These are phyloP conservation scores for Channa maculata DNA, from an alignment of 2,113 vertebrate genomes.

Conservation along the genomic window DNA sequence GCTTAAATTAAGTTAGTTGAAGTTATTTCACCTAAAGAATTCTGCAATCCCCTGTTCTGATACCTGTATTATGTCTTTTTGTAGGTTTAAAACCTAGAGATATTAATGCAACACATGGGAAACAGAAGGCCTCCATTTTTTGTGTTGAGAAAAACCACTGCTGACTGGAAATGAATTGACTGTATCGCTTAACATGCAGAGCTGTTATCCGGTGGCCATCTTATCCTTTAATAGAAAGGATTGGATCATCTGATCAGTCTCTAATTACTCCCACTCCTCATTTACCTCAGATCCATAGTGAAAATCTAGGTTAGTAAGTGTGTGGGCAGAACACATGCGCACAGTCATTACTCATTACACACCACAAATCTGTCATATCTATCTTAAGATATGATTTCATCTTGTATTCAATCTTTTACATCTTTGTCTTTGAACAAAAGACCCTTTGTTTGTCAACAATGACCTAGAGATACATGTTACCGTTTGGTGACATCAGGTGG, in stretches of 20 bases:
- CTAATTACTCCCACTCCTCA: slow-evolving; percentile 20
- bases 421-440: too few species aligned
- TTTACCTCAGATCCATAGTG: slow-evolving; percentile 44
- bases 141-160: slow-evolving; percentile 29
- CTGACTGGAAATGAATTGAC: slow-evolving; percentile 51
- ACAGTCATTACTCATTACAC: neutral
- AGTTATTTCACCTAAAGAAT: too few species aligned
- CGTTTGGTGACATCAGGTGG: too few species aligned
- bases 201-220: slow-evolving; percentile 53
- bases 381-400: neutral
- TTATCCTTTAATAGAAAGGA: slow-evolving; percentile 74
- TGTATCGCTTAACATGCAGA: slow-evolving; percentile 54
- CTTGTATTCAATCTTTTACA: too few species aligned
- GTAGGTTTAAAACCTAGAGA: slow-evolving; percentile 4
- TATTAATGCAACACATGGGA: slow-evolving; percentile 30
- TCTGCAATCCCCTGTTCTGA: neutral
- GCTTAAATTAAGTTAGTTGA: too few species aligned
- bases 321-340: slow-evolving; percentile 5
- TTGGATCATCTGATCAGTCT: slow-evolving; percentile 50
- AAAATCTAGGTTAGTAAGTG: slow-evolving; percentile 23
- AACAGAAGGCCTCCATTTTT: slow-evolving; percentile 31
- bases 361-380: neutral
- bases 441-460: too few species aligned
- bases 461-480: too few species aligned
- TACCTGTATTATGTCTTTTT: neutral